Conservation (phyloP, 2,888 invertebrate species). For the Pheosia gnoma region DNA sequence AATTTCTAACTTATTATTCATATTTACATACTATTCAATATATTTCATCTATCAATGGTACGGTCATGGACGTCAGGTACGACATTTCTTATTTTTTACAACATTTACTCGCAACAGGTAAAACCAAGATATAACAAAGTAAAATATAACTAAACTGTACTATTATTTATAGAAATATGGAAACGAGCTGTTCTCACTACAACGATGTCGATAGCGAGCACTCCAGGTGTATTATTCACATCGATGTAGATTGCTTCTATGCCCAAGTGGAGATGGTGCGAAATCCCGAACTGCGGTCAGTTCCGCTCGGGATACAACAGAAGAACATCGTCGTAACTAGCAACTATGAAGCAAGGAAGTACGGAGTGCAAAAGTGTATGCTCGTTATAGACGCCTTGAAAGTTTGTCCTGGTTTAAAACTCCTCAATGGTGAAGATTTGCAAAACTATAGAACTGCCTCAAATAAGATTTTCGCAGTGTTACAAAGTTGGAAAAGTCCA, state of each 20-base stretch:
- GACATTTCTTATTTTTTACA: constrained; percentile 50
- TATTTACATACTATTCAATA: constrained; percentile 61
- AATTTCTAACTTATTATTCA: constrained; percentile 57
- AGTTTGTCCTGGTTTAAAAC: constrained; percentile 88
- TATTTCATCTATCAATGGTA: constrained; percentile 65
- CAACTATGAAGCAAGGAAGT: constrained; percentile 91
- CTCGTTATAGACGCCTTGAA: constrained; percentile 88
- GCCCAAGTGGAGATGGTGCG: constrained; percentile 93
- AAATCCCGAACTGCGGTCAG: constrained; percentile 86
- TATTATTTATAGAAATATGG: constrained; percentile 76
- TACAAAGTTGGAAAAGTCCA: constrained; percentile 88
- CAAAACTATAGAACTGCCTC: constrained; percentile 91
- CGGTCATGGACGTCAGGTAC: constrained; percentile 76
- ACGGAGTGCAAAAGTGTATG: constrained; percentile 92
- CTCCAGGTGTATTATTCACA: constrained; percentile 88
- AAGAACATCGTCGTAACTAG: constrained; percentile 93
- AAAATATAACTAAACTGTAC: constrained; percentile 64
- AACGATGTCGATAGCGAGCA: constrained; percentile 78
- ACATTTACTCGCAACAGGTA: constrained; percentile 70
- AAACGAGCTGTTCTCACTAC: constrained; percentile 73
- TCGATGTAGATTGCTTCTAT: constrained; percentile 94
- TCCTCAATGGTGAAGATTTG: constrained; percentile 93
- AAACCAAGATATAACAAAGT: constrained; percentile 72
- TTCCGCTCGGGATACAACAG: constrained; percentile 92
- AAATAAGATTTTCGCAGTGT: constrained; percentile 88